Conservation (phyloP, 1,140 invertebrate species). For the Hyles euphorbiae region DNA sequence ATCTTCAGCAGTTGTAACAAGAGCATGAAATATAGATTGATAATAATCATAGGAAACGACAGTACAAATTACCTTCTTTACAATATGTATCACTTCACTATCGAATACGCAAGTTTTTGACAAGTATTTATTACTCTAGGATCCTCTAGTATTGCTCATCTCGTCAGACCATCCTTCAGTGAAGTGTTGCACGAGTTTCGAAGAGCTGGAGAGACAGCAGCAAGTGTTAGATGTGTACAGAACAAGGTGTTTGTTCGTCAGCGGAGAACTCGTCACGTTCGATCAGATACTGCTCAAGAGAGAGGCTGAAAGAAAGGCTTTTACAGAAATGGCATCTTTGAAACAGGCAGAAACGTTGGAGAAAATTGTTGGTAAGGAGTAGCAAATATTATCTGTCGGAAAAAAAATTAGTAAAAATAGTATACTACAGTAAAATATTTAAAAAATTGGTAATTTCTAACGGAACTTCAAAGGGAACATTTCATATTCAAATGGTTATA, state of each 20-base stretch:
- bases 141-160: slow-evolving; percentile 75
- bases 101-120: too few species aligned
- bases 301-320: slow-evolving; percentile 67
- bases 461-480: too few species aligned
- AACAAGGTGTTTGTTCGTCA: slow-evolving; percentile 66
- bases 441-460: too few species aligned
- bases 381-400: too few species aligned
- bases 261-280: slow-evolving; percentile 62
- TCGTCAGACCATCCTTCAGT: slow-evolving; percentile 74
- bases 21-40: too few species aligned
- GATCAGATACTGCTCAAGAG: slow-evolving; percentile 59
- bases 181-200: slow-evolving; percentile 75
- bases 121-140: slow-evolving; percentile 39
- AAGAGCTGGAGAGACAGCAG: slow-evolving; percentile 73
- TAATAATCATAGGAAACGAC: too few species aligned
- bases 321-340: slow-evolving; percentile 66
- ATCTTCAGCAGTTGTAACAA: background rate
- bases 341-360: slow-evolving; percentile 73
- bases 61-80: too few species aligned
- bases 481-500: too few species aligned
- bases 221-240: slow-evolving; percentile 72
- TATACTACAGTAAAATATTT: too few species aligned
- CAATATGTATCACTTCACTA: too few species aligned
- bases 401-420: too few species aligned
- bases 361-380: slow-evolving; percentile 63